These are phyloP conservation scores for Eira barbara DNA, from an alignment of 2,113 vertebrate species.

Conservation along the genomic window DNA sequence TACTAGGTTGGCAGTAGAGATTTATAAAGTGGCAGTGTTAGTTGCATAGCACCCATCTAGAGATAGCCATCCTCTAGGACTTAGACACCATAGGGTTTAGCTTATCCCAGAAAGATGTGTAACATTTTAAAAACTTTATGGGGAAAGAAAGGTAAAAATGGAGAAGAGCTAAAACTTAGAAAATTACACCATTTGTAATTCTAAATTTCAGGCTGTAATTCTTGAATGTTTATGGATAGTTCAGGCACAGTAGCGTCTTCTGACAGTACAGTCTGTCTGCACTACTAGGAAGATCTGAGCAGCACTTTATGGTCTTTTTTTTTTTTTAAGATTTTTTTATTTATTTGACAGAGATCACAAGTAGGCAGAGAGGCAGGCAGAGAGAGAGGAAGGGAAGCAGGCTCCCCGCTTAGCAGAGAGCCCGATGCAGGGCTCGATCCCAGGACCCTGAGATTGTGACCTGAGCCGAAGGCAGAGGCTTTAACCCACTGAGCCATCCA, in stretches of 20 bases:
- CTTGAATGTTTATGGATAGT: not conserved
- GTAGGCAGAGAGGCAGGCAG: too few species aligned
- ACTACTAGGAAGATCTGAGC: not conserved
- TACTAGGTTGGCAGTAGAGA: not conserved
- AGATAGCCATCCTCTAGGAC: not conserved
- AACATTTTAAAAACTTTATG: not conserved
- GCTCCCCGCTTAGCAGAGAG: too few species aligned
- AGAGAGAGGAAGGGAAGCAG: too few species aligned
- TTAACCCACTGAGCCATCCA: too few species aligned
- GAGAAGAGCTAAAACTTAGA: not conserved
- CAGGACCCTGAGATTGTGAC: too few species aligned
- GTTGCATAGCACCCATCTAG: not conserved
- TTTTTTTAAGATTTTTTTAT: too few species aligned
- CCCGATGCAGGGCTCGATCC: too few species aligned
- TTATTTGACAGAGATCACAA: too few species aligned
- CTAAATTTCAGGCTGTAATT: not conserved
- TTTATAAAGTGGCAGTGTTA: not conserved
- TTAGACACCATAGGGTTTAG: not conserved
- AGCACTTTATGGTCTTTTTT: not conserved
- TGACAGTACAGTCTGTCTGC: not conserved
- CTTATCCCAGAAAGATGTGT: not conserved
- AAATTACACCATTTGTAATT: not conserved
- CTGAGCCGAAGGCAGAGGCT: too few species aligned
- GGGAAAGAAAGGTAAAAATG: not conserved
- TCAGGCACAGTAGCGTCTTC: not conserved